Base-by-base conservation (phyloP, 1,140 invertebrate species). In the Megalopta genalis region DNA sequence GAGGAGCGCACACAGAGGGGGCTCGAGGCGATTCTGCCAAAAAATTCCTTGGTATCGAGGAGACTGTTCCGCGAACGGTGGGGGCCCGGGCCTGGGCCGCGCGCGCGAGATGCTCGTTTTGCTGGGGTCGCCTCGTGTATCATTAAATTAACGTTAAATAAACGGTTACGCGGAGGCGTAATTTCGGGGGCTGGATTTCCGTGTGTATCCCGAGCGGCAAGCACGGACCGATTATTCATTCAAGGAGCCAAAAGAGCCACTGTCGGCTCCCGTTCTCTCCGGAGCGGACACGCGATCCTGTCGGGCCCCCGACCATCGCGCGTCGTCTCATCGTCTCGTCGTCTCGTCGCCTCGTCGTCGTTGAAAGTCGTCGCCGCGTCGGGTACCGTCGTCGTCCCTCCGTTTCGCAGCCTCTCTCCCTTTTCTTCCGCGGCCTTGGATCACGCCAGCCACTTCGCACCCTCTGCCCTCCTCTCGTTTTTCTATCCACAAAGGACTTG, bases 91-190 rank as follows among this genome's bases (percentile, higher is more conserved):
- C 60, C 23, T 6, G 49, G 5, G 0, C 62, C 59, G 65, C 76
- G 66, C 42, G 70, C 76, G 70, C 60, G 77, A 70, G 49, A 69
- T 63, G 14, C 6, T 83, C n/a, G 18, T 67, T 84, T 68, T 74
- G 37, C 70, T 65, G 68, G 21, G 68, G 64, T 21, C 3, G 62
- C 77, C 82, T 66, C 74, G 80, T 87, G 86, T 90, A 88, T 91
- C 86, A 91, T 91, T 91, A 90, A 91, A 91, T 92, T 88, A 91
- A 86, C 87, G 87, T 86, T 91, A 89, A 90, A 90, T 90, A 89
- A 90, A 88, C 83, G 86, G 89, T 90, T 90, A 90, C 85, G 88
- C 89, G 90, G 83, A 77, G 88, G 87, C 80, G 88, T 88, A 87
- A 87, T 87, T 88, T 86, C 81, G 37, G 62, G 54, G 54, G 16